Evolutionary conservation across 1,140 invertebrate genomes (phyloP).

Genomic region (Lordiphosa collinella): DNA sequence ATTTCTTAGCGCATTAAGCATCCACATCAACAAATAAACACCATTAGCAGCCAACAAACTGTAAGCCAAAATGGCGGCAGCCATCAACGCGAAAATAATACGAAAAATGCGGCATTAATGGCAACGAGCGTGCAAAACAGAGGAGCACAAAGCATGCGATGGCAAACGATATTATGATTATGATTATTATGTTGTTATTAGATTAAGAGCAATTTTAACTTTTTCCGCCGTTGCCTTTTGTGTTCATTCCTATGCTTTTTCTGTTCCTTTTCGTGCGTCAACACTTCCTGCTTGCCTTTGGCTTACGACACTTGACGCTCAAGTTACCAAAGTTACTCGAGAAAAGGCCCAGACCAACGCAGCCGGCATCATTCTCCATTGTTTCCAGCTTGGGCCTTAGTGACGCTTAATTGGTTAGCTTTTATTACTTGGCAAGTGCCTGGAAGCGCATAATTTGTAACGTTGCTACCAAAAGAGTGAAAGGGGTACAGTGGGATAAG

Average conservation of each 20-base stretch:
- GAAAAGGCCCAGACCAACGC: background rate
- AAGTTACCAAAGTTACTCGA: slow-evolving; percentile 24
- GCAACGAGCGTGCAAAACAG: slow-evolving; percentile 22
- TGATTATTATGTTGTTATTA: slow-evolving; percentile 79
- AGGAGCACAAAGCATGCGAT: slow-evolving; percentile 38
- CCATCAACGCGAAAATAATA: slow-evolving; percentile 75
- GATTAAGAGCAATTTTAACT: slow-evolving; percentile 78
- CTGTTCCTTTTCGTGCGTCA: slow-evolving; percentile 41
- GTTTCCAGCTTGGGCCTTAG: slow-evolving; percentile 61
- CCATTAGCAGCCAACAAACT: slow-evolving; percentile 67
- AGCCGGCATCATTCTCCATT: slow-evolving; percentile 35
- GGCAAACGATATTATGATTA: slow-evolving; percentile 77
- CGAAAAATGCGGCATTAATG: slow-evolving; percentile 72
- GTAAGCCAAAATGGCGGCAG: slow-evolving; percentile 63
- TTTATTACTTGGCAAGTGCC: slow-evolving; percentile 68
- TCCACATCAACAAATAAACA: slow-evolving; percentile 50
- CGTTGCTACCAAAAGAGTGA: background rate
- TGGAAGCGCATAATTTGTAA: slow-evolving; percentile 62
- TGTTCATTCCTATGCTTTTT: slow-evolving; percentile 4
- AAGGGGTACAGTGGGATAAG: slow-evolving; percentile 35
- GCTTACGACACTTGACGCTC: slow-evolving; percentile 70
- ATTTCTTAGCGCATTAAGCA: slow-evolving; percentile 66
- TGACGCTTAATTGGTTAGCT: slow-evolving; percentile 74
- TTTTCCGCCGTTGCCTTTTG: slow-evolving; percentile 29
- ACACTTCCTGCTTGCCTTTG: slow-evolving; percentile 63